Conservation (phyloP, 2,113 vertebrate genomes). For the Lonchura striata region DNA sequence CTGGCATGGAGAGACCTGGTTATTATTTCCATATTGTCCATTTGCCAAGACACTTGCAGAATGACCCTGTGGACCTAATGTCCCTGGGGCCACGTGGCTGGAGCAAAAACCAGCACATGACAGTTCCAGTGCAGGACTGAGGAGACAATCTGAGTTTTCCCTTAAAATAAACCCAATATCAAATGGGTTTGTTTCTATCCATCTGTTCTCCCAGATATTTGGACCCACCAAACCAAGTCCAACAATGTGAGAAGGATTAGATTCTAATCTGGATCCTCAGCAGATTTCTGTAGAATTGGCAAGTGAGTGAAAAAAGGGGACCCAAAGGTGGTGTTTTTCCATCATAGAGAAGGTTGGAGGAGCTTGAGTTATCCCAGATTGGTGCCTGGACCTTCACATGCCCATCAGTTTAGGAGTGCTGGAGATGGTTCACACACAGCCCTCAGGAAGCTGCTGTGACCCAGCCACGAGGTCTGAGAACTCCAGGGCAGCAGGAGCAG, state of each 20-base stretch:
- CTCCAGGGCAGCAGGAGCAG: not conserved
- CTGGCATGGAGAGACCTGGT: not conserved
- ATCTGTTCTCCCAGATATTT: not conserved
- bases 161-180: not conserved
- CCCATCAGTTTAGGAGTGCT: fast-evolving
- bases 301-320: not conserved
- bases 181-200: not conserved
- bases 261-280: not conserved
- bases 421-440: not conserved
- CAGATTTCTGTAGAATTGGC: not conserved
- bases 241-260: not conserved
- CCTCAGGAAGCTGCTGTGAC: not conserved
- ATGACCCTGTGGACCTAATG: not conserved
- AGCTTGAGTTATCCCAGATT: not conserved
- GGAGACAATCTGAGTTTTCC: not conserved
- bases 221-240: not conserved
- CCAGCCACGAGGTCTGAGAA: not conserved
- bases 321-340: not conserved
- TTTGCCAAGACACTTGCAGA: not conserved
- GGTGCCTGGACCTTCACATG: not conserved
- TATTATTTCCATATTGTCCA: not conserved
- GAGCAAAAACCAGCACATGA: not conserved
- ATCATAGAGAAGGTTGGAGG: not conserved
- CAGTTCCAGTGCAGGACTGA: not conserved
- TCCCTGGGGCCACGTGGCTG: not conserved